Evolutionary conservation across 2,888 invertebrate genomes (phyloP), one percentile per base, ranked within the genome.

Genomic region (Maniola hyperantus): DNA sequence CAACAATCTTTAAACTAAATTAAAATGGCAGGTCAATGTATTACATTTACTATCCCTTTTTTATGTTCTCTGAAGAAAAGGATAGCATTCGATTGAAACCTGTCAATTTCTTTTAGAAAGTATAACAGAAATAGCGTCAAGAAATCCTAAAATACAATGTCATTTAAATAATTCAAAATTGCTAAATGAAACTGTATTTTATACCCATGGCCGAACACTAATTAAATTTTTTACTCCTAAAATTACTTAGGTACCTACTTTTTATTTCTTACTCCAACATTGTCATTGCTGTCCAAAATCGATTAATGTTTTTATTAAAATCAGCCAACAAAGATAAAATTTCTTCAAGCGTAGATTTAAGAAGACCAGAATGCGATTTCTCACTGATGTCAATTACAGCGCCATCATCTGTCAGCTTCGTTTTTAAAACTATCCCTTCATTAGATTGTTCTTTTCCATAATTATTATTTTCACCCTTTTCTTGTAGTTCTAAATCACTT

Each of bases 291-390:
- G 82, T 81, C 84, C 89, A 88, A 73, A 88, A 76, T 63, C 75
- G 85, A 65, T 84, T 87, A 44, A 92, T 76, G 67, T 91, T 89
- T 15, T 80, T 81, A 68, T 87, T 89, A 5, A 92, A 77, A 69
- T 90, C 88, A 33, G 81, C 77, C 57, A 92, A 72, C 6, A 89
- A 76, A 15, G 76, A 75, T 6, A 86, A 70, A 39, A 88, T 72
- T 53, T 83, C 87, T 10, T 82, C 79, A 33, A 91, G 76, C 0
- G 88, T 86, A 1, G 79, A 76, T 71, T 83, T 85, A 2, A 91
- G 71, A 13, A 89, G 70, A 0, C 87, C 87, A 44, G 73, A 71
- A 60, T 78, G 76, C 0, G 80, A 72, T 61, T 84, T 84, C 55
- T 83, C 83, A 71, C 74, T 72, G 60, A 83, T 69, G 54, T 78